Base-by-base conservation (phyloP, 2,888 invertebrate species). In the Mimas tiliae region DNA sequence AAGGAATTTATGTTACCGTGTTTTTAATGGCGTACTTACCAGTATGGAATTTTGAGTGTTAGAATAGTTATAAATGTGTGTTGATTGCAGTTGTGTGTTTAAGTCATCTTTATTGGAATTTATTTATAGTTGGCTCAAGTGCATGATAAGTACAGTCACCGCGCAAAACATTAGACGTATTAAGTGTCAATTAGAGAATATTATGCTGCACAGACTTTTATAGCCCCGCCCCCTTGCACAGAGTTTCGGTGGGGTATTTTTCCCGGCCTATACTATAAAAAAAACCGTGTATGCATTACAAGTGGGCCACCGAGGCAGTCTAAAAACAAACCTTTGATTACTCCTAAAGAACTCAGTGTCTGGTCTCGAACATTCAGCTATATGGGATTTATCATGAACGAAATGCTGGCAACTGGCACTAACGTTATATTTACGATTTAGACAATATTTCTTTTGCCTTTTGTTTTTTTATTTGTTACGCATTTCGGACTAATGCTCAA, bases 351-450 rank as follows among this genome's bases (percentile, higher is more conserved):
- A 77, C 75, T 71, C 52, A 68, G 53, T 70, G 67, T 68, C 79
- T 71, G 66, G 79, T 79, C 78, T 79, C 78, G 78, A 16, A 72
- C 69, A 64, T 69, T 63, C 66, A 33, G 67, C 69, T 74, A 73
- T 78, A 79, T 79, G 76, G 78, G 78, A 77, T 76, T 78, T 79
- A 75, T 72, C 72, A 79, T 74, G 72, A 75, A 74, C 73, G 71
- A n/a, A 68, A 50, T 63, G 48, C 33, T 14, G n/a, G 48, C 63
- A 21, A 38, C 58, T 14, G 33, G 16, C 48, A 33, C 50, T 63
- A 48, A 47, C 33, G 27, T 63, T 48, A 48, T 63, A 63, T 63
- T 63, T 63, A 48, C 21, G 47, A 47, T 66, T 52, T 53, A 34
- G 55, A 34, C 27, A 21, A 47, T 45, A 34, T 55, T 55, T 55